These are phyloP conservation scores for Pseudomugil tenellus DNA, from an alignment of 2,797 vertebrate genomes.

Conservation along the genomic window DNA sequence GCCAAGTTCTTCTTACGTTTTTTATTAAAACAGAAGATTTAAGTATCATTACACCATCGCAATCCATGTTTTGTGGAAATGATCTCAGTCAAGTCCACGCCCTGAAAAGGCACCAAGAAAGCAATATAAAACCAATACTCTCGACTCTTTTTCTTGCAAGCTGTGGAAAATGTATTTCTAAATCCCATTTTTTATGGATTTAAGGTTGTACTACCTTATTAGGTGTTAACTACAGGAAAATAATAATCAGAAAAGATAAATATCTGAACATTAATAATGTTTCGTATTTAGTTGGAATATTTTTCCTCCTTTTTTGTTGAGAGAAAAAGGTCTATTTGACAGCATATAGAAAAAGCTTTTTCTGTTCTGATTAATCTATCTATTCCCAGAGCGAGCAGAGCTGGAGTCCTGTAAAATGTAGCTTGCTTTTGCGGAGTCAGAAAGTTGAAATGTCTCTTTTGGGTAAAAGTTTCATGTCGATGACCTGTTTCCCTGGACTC, in stretches of 20 bases:
- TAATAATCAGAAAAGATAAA: not conserved
- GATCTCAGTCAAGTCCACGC: slow-evolving; percentile 8
- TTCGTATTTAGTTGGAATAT: not conserved
- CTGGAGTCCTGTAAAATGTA: not conserved
- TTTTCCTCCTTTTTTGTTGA: not conserved
- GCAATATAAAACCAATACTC: not conserved
- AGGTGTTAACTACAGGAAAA: not conserved
- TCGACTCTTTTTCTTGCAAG: not conserved
- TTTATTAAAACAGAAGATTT: slow-evolving; percentile 18
- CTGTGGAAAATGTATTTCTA: not conserved
- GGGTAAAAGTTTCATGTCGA: not conserved
- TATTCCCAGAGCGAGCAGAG: not conserved
- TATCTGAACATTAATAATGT: not conserved
- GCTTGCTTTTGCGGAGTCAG: not conserved
- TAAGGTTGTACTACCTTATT: not conserved
- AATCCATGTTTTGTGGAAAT: slow-evolving; percentile 32
- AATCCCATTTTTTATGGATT: not conserved
- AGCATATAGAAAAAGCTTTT: not conserved
- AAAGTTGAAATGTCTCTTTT: not conserved
- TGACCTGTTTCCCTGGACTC: not conserved
- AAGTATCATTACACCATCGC: slow-evolving; percentile 47
- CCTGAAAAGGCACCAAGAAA: slow-evolving; percentile 12
- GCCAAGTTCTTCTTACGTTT: slow-evolving; percentile 26
- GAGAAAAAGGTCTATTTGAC: not conserved
- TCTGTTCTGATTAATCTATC: not conserved